These are phyloP conservation scores for Seira musarum DNA, from an alignment of 2,888 invertebrate species.

Conservation along the genomic window DNA sequence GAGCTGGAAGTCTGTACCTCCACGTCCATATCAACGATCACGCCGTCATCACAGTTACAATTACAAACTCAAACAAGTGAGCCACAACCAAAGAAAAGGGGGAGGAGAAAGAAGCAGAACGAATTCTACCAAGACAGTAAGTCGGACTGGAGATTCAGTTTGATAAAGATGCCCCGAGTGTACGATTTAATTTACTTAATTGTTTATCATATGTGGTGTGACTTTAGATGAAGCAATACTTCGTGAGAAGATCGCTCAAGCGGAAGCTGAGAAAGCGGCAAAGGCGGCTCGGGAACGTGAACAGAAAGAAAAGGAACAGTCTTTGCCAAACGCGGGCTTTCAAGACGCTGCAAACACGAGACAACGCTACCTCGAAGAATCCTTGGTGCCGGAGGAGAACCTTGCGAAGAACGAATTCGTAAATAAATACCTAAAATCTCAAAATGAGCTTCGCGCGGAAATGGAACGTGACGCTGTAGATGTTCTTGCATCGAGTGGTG, in stretches of 20 bases:
- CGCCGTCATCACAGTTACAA: no score
- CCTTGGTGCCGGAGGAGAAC: constrained; percentile 26
- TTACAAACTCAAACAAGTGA: not conserved
- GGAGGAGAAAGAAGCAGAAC: constrained; percentile 51
- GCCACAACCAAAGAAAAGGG: constrained; percentile 45
- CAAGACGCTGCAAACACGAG: constrained; percentile 20
- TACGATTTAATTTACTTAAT: not conserved
- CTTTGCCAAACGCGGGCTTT: not conserved
- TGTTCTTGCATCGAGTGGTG: constrained; percentile 29
- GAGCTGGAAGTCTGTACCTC: constrained; percentile 9
- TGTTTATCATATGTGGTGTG: not conserved
- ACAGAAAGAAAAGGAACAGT: constrained; percentile 18
- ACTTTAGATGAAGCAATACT: constrained; percentile 46
- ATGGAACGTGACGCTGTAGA: constrained; percentile 59
- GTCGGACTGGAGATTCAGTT: no score
- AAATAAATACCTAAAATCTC: constrained; percentile 61
- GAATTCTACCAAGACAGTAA: constrained; percentile 57
- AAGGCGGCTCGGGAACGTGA: constrained; percentile 45
- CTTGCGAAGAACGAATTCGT: constrained; percentile 56
- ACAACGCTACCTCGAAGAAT: constrained; percentile 5
- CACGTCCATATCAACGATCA: no score
- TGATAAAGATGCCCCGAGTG: no score
- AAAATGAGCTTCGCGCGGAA: constrained; percentile 58
- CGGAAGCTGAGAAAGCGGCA: constrained; percentile 52
- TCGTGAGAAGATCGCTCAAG: constrained; percentile 55